Percentiles rank a stretch among this genome's conserved stretches.
These are phyloP conservation scores for Trissolcus brochymenae DNA, from an alignment of 2,888 invertebrate species.

Conservation along the genomic window DNA sequence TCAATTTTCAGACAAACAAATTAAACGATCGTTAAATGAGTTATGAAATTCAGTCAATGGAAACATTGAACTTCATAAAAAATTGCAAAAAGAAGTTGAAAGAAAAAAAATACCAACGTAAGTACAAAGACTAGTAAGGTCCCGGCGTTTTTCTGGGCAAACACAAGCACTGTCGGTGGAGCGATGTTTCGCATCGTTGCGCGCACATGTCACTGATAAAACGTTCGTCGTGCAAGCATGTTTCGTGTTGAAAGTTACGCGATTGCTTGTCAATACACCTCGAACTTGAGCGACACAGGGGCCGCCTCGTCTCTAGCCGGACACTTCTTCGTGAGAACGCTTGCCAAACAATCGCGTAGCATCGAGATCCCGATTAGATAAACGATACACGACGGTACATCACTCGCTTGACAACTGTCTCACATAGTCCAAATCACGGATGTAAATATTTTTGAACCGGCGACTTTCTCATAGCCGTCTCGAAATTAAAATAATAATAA, in stretches of 20 bases:
- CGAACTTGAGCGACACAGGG: slow-evolving; percentile 17
- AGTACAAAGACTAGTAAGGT: background rate
- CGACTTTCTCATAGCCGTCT: background rate
- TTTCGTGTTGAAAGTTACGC: slow-evolving; percentile 35
- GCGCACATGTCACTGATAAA: slow-evolving; percentile 50
- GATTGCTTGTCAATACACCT: slow-evolving; percentile 36
- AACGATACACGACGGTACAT: slow-evolving; percentile 19
- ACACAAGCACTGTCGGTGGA: slow-evolving; percentile 16
- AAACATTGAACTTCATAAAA: too few species aligned
- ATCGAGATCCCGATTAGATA: slow-evolving; percentile 47
- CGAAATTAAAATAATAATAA: too few species aligned
- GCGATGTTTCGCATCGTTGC: slow-evolving; percentile 25
- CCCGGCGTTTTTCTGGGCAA: background rate
- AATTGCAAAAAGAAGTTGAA: too few species aligned
- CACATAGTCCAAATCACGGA: slow-evolving; percentile 3
- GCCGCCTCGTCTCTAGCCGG: slow-evolving; percentile 31
- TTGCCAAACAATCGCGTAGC: slow-evolving; percentile 47
- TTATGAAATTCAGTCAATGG: too few species aligned
- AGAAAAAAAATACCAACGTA: too few species aligned
- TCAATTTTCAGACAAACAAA: background rate
- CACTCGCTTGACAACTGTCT: slow-evolving; percentile 24
- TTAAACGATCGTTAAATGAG: too few species aligned
- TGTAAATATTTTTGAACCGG: slow-evolving; percentile 24
- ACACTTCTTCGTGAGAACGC: slow-evolving; percentile 34
- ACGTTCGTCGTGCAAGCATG: slow-evolving; percentile 19